phyloP scores from a whole-genome alignment of 2,797 vertebrate genomes.

The Platalea minor region DNA sequence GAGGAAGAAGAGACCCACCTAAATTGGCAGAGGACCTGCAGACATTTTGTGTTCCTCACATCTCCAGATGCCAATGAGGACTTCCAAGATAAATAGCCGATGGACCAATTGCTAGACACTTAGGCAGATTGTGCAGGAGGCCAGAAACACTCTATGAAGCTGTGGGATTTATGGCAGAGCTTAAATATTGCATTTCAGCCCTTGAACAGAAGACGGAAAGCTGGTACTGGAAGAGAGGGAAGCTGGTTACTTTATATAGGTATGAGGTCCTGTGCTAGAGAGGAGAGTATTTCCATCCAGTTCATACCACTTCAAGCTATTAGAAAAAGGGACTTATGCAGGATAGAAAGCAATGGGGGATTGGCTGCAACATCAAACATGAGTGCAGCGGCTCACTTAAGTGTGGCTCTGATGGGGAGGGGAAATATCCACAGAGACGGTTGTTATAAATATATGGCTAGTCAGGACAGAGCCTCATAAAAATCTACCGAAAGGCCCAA shows the following conservation, averaged over 20 bases:
- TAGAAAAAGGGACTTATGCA: neutral
- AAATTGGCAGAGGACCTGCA: slow-evolving; percentile 28
- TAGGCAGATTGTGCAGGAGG: slow-evolving; percentile 9
- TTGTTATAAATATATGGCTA: neutral
- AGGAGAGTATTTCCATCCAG: neutral
- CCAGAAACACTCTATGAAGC: neutral
- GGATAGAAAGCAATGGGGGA: neutral
- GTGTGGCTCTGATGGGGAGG: neutral
- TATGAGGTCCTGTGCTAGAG: neutral
- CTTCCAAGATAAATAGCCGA: slow-evolving; percentile 56
- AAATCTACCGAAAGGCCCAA: neutral
- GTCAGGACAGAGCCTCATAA: neutral
- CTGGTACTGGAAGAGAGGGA: neutral
- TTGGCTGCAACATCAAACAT: neutral
- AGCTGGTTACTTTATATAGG: neutral
- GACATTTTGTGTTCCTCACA: slow-evolving; percentile 12
- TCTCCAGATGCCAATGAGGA: slow-evolving; percentile 14
- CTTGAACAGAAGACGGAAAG: neutral
- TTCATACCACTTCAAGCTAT: neutral
- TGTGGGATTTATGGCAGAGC: slow-evolving; percentile 4
- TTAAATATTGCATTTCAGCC: neutral
- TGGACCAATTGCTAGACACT: slow-evolving; percentile 44
- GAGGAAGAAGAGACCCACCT: slow-evolving; percentile 47
- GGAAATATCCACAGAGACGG: neutral
- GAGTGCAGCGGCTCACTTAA: neutral